Conservation (phyloP, 2,113 vertebrate species). For the Trogon surrucura region DNA sequence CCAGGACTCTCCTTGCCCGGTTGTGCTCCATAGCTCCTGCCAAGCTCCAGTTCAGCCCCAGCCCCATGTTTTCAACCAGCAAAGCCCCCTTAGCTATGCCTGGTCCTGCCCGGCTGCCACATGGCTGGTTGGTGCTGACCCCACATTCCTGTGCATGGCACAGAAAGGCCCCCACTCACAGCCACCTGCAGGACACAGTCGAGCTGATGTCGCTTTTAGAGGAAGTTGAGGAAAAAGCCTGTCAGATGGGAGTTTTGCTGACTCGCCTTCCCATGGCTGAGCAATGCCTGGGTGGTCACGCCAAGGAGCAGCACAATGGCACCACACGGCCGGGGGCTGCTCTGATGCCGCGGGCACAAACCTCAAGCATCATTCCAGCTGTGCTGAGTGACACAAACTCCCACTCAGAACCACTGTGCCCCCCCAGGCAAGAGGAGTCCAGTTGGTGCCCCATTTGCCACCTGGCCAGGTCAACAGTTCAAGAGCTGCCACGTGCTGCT, state of each 20-base stretch:
- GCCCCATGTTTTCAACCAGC: background rate
- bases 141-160: background rate
- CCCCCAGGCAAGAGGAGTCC: accelerated
- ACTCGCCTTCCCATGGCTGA: accelerated
- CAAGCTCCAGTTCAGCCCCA: background rate
- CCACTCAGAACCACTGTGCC: background rate
- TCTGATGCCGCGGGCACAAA: accelerated
- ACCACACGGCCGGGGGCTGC: background rate
- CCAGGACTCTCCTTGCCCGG: background rate
- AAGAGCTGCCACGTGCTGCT: background rate
- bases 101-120: background rate
- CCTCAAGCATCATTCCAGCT: background rate
- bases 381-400: background rate
- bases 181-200: background rate
- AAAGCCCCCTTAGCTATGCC: background rate
- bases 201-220: background rate
- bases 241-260: background rate
- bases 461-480: background rate
- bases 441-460: accelerated
- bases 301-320: background rate
- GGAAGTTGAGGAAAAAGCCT: accelerated
- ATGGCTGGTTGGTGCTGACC: background rate
- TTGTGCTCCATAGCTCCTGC: no score
- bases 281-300: accelerated
- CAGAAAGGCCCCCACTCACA: background rate